phyloP scores from a whole-genome alignment of 2,113 vertebrate species.

The Alligator sinensis region DNA sequence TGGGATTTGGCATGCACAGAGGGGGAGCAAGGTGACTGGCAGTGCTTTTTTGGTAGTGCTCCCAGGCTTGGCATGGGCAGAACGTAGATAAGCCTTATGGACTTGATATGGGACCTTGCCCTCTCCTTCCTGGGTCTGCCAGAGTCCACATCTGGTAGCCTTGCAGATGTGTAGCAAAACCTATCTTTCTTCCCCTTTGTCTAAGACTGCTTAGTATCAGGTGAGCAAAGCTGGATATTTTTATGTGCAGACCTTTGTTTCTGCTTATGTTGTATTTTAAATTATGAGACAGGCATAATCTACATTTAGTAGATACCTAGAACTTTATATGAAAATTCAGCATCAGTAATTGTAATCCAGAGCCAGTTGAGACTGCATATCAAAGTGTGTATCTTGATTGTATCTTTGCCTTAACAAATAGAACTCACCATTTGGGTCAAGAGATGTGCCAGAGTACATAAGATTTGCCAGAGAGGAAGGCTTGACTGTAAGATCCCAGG shows the following conservation, averaged over 20 bases:
- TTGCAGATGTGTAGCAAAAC: constrained; percentile 60
- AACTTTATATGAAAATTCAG: background rate
- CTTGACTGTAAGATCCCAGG: too few relatives aligned
- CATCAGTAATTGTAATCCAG: background rate
- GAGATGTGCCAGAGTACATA: background rate
- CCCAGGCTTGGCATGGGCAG: background rate
- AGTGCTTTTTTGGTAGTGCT: constrained; percentile 41
- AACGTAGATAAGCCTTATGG: background rate
- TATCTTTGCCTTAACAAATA: background rate
- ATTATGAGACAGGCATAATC: background rate
- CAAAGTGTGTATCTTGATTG: background rate
- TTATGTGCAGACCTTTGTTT: constrained; percentile 46
- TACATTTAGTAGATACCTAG: constrained; percentile 4
- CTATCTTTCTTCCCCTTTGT: constrained; percentile 53
- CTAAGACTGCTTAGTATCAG: background rate
- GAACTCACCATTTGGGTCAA: background rate
- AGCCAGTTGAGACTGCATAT: background rate
- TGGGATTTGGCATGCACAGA: too few relatives aligned
- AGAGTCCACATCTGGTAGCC: constrained; percentile 37
- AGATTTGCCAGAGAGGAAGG: too few relatives aligned
- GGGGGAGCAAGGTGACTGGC: background rate
- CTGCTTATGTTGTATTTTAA: background rate
- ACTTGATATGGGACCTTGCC: constrained; percentile 13
- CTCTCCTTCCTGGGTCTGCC: background rate
- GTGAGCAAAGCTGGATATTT: constrained; percentile 35